These are phyloP conservation scores for Phasianus colchicus DNA, from an alignment of 2,113 vertebrate species.

Conservation along the genomic window DNA sequence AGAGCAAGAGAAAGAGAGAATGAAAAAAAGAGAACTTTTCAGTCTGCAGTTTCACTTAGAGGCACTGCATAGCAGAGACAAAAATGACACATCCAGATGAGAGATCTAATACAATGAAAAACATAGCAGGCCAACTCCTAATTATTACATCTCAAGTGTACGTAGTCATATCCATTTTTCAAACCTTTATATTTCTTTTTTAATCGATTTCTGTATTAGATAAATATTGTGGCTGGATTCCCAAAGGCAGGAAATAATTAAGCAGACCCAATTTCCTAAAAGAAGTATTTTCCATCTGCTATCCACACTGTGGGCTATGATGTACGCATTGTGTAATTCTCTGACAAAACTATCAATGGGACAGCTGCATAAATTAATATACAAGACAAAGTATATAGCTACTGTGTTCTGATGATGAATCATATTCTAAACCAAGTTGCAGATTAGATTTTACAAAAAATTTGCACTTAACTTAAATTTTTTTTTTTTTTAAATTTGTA, in stretches of 20 bases:
- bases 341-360: slow-evolving; percentile 50
- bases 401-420: slow-evolving; percentile 35
- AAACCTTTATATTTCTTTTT: slow-evolving; percentile 20
- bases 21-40: background rate
- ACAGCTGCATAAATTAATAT: slow-evolving; percentile 65
- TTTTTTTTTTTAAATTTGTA: background rate
- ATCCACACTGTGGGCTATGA: slow-evolving; percentile 38
- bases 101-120: background rate
- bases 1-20: background rate
- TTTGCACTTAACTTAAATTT: background rate
- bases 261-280: slow-evolving; percentile 45
- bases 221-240: slow-evolving; percentile 41
- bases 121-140: background rate
- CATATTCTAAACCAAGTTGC: slow-evolving; percentile 4
- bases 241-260: slow-evolving; percentile 62
- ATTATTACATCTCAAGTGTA: background rate
- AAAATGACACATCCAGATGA: background rate
- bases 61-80: background rate
- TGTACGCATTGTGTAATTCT: slow-evolving; percentile 46
- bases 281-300: slow-evolving; percentile 61
- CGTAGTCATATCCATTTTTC: background rate
- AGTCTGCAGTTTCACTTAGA: background rate
- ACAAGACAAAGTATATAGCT: slow-evolving; percentile 37
- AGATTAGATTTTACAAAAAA: slow-evolving; percentile 8
- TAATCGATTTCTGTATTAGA: background rate